These are phyloP conservation scores for Lithophane leautieri DNA, from an alignment of 2,888 invertebrate species.

Conservation along the genomic window DNA sequence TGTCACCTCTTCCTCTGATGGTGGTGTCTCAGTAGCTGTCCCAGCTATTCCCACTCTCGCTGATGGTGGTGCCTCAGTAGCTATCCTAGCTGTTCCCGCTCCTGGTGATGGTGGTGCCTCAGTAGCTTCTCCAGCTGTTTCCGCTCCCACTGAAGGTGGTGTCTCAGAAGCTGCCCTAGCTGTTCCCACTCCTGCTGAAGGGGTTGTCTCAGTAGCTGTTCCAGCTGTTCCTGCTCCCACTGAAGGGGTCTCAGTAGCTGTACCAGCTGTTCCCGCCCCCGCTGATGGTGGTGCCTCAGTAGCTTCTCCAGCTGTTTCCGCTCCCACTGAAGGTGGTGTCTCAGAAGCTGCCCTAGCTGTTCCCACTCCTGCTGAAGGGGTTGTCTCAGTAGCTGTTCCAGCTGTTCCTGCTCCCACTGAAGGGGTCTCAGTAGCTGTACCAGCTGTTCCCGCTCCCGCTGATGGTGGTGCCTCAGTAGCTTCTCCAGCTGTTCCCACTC, in stretches of 20 bases:
- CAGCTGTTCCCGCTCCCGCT: neutral
- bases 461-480: fast-evolving
- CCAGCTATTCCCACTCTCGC: neutral
- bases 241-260: fast-evolving
- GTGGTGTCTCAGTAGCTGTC: neutral
- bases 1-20: neutral
- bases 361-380: too few relatives aligned
- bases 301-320: too few relatives aligned
- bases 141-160: neutral
- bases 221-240: neutral
- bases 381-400: too few relatives aligned
- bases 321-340: too few relatives aligned
- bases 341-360: neutral
- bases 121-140: neutral
- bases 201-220: too few relatives aligned
- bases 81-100: too few relatives aligned
- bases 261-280: neutral
- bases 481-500: too few relatives aligned
- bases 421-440: neutral
- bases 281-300: neutral
- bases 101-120: neutral
- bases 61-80: fast-evolving
- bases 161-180: neutral
- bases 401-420: too few relatives aligned
- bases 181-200: too few relatives aligned